Conservation (phyloP, 2,888 invertebrate species). For the Ophioninae sp. region DNA sequence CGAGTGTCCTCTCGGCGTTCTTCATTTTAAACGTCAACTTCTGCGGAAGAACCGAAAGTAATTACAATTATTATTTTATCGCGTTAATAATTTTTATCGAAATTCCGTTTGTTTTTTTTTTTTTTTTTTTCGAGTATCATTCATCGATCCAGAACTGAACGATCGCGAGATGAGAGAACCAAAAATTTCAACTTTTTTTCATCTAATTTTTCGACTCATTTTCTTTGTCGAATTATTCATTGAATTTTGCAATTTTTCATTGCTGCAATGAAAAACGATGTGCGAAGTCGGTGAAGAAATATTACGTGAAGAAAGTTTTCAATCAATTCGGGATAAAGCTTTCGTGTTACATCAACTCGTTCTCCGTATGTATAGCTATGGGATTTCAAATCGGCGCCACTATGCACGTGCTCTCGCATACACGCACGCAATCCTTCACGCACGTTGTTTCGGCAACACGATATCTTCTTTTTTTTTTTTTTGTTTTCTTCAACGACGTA, state of each 20-base stretch:
- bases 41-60: background rate
- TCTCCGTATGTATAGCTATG: constrained; percentile 29
- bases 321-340: background rate
- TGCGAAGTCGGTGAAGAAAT: constrained; percentile 15
- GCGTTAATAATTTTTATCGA: background rate
- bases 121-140: background rate
- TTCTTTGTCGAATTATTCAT: background rate
- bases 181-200: background rate
- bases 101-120: background rate
- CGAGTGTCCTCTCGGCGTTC: constrained; percentile 23
- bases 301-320: constrained; percentile 33
- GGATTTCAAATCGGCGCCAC: constrained; percentile 51
- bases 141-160: background rate
- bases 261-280: no score
- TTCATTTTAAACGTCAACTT: background rate
- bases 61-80: background rate
- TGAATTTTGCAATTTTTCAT: no score
- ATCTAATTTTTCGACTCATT: background rate
- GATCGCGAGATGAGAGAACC: background rate
- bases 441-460: background rate
- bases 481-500: background rate
- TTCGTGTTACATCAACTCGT: constrained; percentile 20
- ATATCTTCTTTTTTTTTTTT: background rate
- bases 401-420: constrained; percentile 36
- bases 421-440: background rate